A percentile compares a stretch with the other conserved stretches of the same genome.
These are phyloP conservation scores for Brotogeris chrysoptera DNA, from an alignment of 2,797 vertebrate species.

Conservation along the genomic window DNA sequence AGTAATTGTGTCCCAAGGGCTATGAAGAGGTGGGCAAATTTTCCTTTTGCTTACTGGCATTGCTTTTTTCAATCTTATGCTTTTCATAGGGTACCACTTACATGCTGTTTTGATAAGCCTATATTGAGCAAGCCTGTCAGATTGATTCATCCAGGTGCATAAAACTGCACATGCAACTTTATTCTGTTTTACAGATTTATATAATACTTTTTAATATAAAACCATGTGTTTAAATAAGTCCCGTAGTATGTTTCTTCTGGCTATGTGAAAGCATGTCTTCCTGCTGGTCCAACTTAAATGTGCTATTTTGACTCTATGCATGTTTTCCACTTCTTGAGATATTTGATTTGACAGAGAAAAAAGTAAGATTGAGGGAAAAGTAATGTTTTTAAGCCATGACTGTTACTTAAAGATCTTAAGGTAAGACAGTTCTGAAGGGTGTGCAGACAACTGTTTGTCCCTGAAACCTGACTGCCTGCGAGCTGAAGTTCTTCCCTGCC, in stretches of 20 bases:
- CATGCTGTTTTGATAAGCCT: background rate
- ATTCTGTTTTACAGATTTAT: background rate
- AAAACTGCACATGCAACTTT: background rate
- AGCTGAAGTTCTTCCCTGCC: background rate
- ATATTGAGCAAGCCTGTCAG: background rate
- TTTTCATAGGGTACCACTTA: background rate
- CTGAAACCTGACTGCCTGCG: background rate
- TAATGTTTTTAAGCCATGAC: background rate
- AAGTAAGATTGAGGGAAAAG: background rate
- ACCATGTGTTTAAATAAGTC: background rate
- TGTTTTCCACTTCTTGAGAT: background rate
- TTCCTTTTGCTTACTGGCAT: background rate
- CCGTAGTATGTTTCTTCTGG: background rate
- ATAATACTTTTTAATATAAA: background rate
- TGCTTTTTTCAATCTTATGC: background rate
- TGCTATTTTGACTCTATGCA: rapidly evolving
- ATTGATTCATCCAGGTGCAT: background rate
- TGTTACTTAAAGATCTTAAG: background rate
- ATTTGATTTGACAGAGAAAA: background rate
- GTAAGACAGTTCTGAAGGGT: background rate
- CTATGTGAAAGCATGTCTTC: background rate
- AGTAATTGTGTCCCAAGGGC: background rate
- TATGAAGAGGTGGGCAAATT: background rate
- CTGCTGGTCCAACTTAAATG: background rate
- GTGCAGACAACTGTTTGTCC: background rate